Percentiles rank a stretch among this genome's conserved stretches.
Evolutionary conservation across 37 sponge, comb jelly and placozoan genomes (phyloP).

Genomic region (Mnemiopsis leidyi): DNA sequence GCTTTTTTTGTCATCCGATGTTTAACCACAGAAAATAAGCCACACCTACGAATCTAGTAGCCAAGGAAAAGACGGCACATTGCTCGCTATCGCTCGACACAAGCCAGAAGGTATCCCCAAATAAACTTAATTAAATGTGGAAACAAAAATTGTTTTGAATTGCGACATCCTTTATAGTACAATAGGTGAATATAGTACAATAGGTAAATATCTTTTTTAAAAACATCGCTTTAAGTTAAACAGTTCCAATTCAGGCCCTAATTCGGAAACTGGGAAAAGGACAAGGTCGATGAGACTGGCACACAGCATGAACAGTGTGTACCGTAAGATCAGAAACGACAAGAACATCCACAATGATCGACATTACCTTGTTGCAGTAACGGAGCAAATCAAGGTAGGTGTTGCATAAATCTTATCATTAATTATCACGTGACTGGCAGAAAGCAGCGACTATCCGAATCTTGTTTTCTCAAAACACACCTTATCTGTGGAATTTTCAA

Average conservation of each 20-base stretch:
- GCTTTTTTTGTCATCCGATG: too few relatives aligned
- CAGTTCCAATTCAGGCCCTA: too few relatives aligned
- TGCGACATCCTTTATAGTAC: too few relatives aligned
- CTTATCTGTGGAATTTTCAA: too few relatives aligned
- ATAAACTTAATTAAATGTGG: not conserved
- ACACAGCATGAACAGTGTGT: conserved; percentile 13
- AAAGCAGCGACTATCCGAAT: too few relatives aligned
- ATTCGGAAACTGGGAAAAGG: not conserved
- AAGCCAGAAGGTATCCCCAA: not conserved
- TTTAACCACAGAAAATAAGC: too few relatives aligned
- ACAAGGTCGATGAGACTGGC: conserved; percentile 22
- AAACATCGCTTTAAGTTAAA: too few relatives aligned
- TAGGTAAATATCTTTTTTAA: too few relatives aligned
- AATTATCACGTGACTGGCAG: too few relatives aligned
- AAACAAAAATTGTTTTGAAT: not conserved
- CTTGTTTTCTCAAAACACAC: too few relatives aligned
- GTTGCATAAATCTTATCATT: not conserved
- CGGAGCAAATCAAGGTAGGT: conserved; percentile 13
- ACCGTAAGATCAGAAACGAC: not conserved
- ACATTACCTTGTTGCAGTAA: conserved; percentile 25
- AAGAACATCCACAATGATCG: conserved; percentile 26
- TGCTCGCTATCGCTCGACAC: not conserved
- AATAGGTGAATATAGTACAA: too few relatives aligned
- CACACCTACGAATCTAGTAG: not conserved
- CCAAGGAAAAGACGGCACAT: not conserved